phyloP scores from a whole-genome alignment of 2,797 vertebrate species.

The Astyanax mexicanus region DNA sequence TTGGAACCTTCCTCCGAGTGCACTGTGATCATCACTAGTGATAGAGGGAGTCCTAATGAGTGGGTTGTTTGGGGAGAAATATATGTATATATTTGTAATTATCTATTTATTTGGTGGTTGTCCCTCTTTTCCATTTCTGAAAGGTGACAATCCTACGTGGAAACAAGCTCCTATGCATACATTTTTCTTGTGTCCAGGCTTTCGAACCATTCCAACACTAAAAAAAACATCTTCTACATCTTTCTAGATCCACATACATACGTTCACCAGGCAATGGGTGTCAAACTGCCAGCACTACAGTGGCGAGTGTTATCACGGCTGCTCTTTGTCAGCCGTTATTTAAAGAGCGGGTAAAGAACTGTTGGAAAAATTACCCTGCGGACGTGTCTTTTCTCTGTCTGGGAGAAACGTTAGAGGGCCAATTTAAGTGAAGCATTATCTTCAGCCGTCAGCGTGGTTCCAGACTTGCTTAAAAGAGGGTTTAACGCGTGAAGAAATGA shows the following conservation, averaged over 20 bases:
- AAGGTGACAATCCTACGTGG: too few species aligned
- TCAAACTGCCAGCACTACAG: neutral
- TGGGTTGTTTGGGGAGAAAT: too few species aligned
- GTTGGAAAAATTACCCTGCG: constrained; percentile 1
- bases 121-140: too few species aligned
- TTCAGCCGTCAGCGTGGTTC: neutral
- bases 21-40: too few species aligned
- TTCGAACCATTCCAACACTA: too few species aligned
- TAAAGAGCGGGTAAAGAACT: neutral
- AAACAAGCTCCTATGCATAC: too few species aligned
- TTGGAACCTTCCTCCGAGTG: too few species aligned
- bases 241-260: neutral
- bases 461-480: neutral
- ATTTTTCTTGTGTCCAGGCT: too few species aligned
- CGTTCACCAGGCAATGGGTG: neutral
- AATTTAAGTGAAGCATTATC: constrained; percentile 11
- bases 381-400: constrained; percentile 1
- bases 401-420: neutral
- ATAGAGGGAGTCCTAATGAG: too few species aligned
- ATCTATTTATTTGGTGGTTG: too few species aligned
- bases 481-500: constrained; percentile 8
- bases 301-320: neutral
- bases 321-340: neutral
- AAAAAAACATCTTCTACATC: too few species aligned
- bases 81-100: too few species aligned